Evolutionary conservation across 2,888 invertebrate genomes (phyloP), one percentile per base, ranked within the genome.

Genomic region (Ischnus inquisitorius): DNA sequence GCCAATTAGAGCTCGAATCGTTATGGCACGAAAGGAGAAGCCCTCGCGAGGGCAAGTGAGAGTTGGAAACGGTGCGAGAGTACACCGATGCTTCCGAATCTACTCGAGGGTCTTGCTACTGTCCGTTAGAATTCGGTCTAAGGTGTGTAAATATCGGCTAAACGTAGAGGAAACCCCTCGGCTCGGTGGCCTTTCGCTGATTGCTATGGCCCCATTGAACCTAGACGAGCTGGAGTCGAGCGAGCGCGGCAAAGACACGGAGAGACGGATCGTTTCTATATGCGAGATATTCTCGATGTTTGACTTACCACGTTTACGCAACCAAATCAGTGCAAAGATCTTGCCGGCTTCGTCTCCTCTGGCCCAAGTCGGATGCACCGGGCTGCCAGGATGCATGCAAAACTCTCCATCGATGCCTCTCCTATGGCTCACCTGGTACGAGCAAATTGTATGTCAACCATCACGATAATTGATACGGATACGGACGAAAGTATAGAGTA

Each of bases 81-180:
- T 46, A 60, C 67, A 71, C 46, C 39, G 76, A 72, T 76, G 79
- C 51, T 72, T 68, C 76, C 71, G 89, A 89, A 88, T 84, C 88
- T 88, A 88, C 86, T 88, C 87, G 86, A n/a, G 83, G 83, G 84
- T 86, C 86, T 86, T 79, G 79, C 62, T 83, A 80, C 86, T 88
- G 82, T 84, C 84, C 88, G 83, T 85, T 85, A 83, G 85, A 85
- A 90, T 89, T 89, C 88, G 85, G 84, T 86, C 87, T 79, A 85
- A 88, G 86, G 88, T 88, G 79, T 83, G 87, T 88, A 89, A 90
- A 90, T 89, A 90, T 86, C 74, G 84, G 84, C 78, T 86, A 83
- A 51, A 84, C 79, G 78, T 74, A 25, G 78, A 76, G 83, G 85
- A 77, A 57, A 80, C 19, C 12, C 19, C 12, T n/a, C 65, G 68